These are phyloP conservation scores for Podarcis lilfordi DNA, from an alignment of 2,797 vertebrate genomes.

Conservation along the genomic window DNA sequence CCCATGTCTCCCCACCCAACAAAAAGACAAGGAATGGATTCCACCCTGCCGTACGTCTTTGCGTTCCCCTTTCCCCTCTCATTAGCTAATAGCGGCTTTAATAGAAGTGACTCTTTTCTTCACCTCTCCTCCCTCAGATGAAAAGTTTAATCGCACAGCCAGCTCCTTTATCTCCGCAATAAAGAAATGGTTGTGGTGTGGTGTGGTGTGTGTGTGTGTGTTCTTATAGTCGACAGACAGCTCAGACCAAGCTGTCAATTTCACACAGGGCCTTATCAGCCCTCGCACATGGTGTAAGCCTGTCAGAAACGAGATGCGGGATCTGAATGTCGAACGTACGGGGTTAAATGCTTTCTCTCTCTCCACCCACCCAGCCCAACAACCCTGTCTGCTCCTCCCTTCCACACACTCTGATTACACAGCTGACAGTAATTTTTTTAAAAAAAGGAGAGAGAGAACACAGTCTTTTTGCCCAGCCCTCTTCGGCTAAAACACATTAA, in stretches of 20 bases:
- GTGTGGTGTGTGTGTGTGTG: not conserved
- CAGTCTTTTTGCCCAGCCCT: constrained; percentile 11
- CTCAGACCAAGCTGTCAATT: constrained; percentile 60
- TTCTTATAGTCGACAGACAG: constrained; percentile 18
- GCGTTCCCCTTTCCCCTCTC: not conserved
- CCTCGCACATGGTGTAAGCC: constrained; percentile 60
- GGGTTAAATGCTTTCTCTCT: constrained; percentile 59
- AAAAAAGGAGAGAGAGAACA: constrained; percentile 25
- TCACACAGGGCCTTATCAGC: constrained; percentile 74
- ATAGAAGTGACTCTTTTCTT: constrained; percentile 24
- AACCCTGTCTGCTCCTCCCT: constrained; percentile 5
- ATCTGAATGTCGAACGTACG: constrained; percentile 63
- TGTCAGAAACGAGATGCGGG: constrained; percentile 50
- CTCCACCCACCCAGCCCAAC: not conserved
- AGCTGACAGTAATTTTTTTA: not conserved
- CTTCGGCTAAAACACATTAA: constrained; percentile 50
- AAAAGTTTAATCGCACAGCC: constrained; percentile 49
- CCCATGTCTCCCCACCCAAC: fast-evolving
- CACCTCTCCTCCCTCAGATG: constrained; percentile 29
- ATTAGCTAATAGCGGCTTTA: constrained; percentile 57
- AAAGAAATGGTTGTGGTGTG: constrained; percentile 51
- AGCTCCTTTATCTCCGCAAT: constrained; percentile 64
- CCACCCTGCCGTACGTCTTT: not conserved
- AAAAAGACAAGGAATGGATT: not conserved
- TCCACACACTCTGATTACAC: constrained; percentile 35